Percentiles rank a stretch among this genome's conserved stretches.
Evolutionary conservation across 2,888 invertebrate genomes (phyloP).

Genomic region (Hofmannophila pseudospretella): DNA sequence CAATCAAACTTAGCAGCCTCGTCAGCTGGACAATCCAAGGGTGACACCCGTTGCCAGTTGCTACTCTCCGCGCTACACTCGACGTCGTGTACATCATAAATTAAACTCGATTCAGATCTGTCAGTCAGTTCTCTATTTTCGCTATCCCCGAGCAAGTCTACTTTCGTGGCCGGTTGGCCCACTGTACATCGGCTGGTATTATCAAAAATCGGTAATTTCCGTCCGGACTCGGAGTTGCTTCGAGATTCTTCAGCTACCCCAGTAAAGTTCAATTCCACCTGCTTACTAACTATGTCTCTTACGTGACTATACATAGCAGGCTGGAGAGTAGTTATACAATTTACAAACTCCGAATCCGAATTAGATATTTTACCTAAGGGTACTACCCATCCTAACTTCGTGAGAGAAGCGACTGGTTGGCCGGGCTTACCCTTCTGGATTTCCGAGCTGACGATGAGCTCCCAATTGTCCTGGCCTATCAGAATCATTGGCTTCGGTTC

Average conservation of each 20-base stretch:
- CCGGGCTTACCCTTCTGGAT: conserved; percentile 6
- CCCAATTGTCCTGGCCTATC: conserved; percentile 12
- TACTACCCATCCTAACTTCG: conserved; percentile 9
- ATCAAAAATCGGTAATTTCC: neutral
- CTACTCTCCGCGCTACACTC: conserved; percentile 4
- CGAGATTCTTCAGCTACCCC: neutral
- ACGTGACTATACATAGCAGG: neutral
- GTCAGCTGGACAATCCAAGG: too few relatives aligned
- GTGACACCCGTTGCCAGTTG: too few relatives aligned
- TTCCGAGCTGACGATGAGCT: conserved; percentile 5
- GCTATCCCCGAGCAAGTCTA: conserved; percentile 1
- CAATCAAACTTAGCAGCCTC: too few relatives aligned
- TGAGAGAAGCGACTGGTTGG: conserved; percentile 10
- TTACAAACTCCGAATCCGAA: neutral
- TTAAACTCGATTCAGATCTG: neutral
- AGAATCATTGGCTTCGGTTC: conserved; percentile 1
- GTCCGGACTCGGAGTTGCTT: neutral
- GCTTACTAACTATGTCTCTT: neutral
- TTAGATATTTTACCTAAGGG: neutral
- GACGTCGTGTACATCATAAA: neutral
- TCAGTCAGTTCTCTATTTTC: conserved; percentile 23
- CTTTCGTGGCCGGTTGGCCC: neutral
- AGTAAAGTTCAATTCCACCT: neutral
- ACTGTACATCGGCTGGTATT: neutral
- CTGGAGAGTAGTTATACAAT: neutral